Percentiles rank a stretch among this genome's conserved stretches.
phyloP scores from a whole-genome alignment of 2,113 vertebrate genomes.

The Cebidichthys violaceus region DNA sequence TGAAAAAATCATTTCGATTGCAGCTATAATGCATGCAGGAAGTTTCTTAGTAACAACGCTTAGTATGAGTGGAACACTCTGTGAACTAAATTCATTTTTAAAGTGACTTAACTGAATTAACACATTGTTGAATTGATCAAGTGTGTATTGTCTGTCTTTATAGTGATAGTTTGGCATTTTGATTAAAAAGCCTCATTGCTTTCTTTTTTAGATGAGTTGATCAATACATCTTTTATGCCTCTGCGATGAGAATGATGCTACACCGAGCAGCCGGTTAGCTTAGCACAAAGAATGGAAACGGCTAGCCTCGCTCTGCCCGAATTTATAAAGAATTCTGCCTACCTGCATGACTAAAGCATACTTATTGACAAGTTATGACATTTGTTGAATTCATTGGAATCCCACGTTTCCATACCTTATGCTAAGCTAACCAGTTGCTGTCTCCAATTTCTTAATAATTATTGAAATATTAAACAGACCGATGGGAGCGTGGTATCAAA shows the following conservation, averaged over 20 bases:
- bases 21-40: constrained; percentile 24
- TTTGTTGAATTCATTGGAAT: background rate
- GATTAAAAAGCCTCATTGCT: background rate
- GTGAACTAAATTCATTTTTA: background rate
- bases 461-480: background rate
- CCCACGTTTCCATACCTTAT: background rate
- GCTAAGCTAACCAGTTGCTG: background rate
- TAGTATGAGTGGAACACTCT: background rate
- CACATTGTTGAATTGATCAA: too few species aligned
- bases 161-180: background rate
- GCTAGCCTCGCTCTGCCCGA: background rate
- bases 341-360: background rate
- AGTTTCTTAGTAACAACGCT: background rate
- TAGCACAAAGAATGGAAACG: background rate
- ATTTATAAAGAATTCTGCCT: background rate
- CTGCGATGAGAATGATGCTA: background rate
- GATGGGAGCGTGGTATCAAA: background rate
- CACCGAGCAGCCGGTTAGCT: background rate
- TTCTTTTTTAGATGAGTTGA: background rate
- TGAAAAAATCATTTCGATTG: constrained; percentile 21
- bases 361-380: background rate
- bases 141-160: background rate
- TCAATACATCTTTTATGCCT: background rate
- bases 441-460: background rate
- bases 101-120: background rate